phyloP scores from a whole-genome alignment of 2,888 invertebrate genomes.

The Metopia argyrocephala region DNA sequence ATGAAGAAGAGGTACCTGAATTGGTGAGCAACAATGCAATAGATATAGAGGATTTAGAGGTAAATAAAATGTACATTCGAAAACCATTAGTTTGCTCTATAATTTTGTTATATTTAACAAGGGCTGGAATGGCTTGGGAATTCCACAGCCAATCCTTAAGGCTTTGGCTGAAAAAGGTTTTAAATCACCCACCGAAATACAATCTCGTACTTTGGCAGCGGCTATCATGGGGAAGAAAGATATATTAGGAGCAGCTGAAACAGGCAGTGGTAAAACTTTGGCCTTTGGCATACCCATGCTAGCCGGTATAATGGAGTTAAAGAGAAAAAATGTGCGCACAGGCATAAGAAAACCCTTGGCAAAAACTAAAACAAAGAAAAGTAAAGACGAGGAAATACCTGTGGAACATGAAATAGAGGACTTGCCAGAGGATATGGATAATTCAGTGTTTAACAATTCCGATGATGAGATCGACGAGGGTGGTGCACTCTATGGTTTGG shows the following conservation, averaged over 20 bases:
- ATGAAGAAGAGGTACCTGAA: constrained; percentile 62
- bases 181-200: constrained; percentile 92
- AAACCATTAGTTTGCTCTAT: no score
- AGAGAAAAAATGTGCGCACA: constrained; percentile 78
- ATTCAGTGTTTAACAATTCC: constrained; percentile 27
- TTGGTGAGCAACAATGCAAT: constrained; percentile 53
- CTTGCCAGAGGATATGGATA: constrained; percentile 14
- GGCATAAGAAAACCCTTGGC: constrained; percentile 72
- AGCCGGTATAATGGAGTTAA: constrained; percentile 87
- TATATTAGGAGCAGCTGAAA: constrained; percentile 98
- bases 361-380: constrained; percentile 64
- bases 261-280: constrained; percentile 98
- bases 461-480: constrained; percentile 67
- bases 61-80: constrained; percentile 24
- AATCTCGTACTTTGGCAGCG: constrained; percentile 87
- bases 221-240: constrained; percentile 92
- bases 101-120: no score
- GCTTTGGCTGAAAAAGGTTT: constrained; percentile 89
- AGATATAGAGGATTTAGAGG: constrained; percentile 67
- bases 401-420: constrained; percentile 73
- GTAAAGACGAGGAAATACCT: constrained; percentile 55
- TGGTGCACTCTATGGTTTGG: constrained; percentile 86
- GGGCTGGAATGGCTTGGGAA: constrained; percentile 84
- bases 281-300: constrained; percentile 98
- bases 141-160: constrained; percentile 83